phyloP scores from a whole-genome alignment of 2,113 vertebrate species.

The Ciconia boyciana region DNA sequence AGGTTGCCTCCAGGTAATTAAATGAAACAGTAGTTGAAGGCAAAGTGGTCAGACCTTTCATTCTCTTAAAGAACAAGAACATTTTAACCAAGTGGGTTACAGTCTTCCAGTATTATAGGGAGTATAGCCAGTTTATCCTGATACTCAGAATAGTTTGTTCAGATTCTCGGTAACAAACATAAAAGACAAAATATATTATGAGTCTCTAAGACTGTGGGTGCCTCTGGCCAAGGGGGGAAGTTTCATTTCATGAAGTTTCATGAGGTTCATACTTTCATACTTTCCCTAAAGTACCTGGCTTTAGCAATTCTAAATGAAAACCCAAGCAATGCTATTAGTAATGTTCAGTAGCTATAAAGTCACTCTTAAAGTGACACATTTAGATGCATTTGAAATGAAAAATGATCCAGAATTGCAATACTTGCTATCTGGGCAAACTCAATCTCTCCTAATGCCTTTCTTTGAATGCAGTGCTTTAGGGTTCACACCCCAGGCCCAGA shows the following conservation, averaged over 20 bases:
- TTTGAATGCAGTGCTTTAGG: background rate
- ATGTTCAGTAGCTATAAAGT: background rate
- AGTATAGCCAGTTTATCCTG: background rate
- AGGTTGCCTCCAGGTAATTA: background rate
- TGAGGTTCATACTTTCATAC: background rate
- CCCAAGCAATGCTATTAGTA: background rate
- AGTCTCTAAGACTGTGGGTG: background rate
- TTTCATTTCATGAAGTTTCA: background rate
- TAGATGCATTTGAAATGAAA: background rate
- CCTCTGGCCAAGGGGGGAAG: accelerated
- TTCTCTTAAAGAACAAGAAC: background rate
- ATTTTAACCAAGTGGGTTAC: background rate
- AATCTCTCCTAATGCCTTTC: background rate
- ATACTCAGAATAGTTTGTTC: background rate
- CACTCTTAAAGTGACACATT: background rate
- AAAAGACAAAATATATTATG: background rate
- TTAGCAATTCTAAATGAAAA: background rate
- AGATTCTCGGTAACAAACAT: background rate
- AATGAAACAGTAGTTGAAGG: background rate
- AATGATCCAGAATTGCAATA: background rate
- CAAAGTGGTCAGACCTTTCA: background rate
- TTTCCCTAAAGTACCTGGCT: background rate
- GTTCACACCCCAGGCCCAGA: background rate
- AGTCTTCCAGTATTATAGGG: background rate
- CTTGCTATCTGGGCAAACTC: background rate